Evolutionary conservation across 1,140 invertebrate genomes (phyloP).

Genomic region (Pomacea maculata): DNA sequence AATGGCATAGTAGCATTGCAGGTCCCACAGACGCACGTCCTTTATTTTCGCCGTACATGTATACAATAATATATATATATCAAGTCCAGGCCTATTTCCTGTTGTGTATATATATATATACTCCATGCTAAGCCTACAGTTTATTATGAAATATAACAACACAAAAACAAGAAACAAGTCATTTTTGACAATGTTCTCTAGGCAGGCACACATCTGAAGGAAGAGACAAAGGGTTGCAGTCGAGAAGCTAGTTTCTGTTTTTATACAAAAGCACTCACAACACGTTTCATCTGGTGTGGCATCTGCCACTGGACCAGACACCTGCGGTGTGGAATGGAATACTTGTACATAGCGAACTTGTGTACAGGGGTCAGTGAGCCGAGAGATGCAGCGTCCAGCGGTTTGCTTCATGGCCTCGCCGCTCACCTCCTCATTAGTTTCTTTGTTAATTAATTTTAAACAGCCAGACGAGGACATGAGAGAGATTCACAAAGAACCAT

Average conservation of each 20-base stretch:
- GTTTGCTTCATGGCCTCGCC: not conserved
- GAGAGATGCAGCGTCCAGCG: conserved; percentile 7
- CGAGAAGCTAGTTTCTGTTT: not conserved
- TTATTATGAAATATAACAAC: not conserved
- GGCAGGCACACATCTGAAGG: not conserved
- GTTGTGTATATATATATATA: no score
- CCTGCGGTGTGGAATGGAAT: not conserved
- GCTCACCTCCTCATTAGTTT: no score
- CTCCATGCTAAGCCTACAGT: no score
- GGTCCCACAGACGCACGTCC: no score
- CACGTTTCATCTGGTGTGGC: not conserved
- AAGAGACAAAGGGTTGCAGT: not conserved
- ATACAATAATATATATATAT: no score
- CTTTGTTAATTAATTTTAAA: not conserved
- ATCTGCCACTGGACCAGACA: not conserved
- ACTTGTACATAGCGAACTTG: conserved; percentile 21
- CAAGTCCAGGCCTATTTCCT: no score
- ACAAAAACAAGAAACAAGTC: not conserved
- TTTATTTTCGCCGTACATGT: no score
- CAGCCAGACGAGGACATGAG: not conserved
- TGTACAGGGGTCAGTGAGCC: conserved; percentile 19
- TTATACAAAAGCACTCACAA: not conserved
- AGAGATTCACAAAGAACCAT: not conserved
- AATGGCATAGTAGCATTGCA: no score
- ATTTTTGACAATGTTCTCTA: not conserved